phyloP scores from a whole-genome alignment of 2,113 vertebrate genomes.

The Carassius auratus region DNA sequence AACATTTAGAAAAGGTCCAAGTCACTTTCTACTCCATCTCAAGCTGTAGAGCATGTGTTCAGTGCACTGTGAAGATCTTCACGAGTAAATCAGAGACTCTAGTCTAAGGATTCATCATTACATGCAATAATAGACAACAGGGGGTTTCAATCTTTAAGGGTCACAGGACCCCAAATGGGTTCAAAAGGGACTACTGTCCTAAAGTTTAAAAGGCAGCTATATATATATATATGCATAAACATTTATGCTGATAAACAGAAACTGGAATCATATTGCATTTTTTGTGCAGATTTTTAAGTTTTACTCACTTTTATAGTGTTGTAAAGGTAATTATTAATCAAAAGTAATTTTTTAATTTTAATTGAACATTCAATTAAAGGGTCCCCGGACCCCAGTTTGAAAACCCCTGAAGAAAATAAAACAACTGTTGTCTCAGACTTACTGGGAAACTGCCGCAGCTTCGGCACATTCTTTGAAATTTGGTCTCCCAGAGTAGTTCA shows the following conservation, averaged over 20 bases:
- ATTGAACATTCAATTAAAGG: too few species aligned
- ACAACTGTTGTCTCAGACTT: neutral
- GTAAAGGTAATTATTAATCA: too few species aligned
- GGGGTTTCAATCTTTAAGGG: neutral
- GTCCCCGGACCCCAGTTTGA: neutral
- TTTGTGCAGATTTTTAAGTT: too few species aligned
- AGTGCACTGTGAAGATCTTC: constrained; percentile 60
- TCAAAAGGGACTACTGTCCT: neutral
- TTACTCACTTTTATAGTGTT: too few species aligned
- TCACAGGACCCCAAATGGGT: neutral
- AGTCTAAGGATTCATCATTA: constrained; percentile 57
- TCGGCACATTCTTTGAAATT: neutral
- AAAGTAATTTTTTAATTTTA: too few species aligned
- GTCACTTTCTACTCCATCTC: neutral
- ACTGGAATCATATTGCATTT: too few species aligned
- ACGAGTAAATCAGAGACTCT: constrained; percentile 61
- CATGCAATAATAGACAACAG: neutral
- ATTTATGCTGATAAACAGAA: neutral
- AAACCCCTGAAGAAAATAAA: neutral
- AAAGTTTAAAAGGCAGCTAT: neutral
- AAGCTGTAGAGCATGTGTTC: constrained; percentile 40
- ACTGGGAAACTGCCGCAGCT: neutral
- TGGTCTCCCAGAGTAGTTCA: too few species aligned
- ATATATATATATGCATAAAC: neutral
- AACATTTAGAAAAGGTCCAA: neutral